Evolutionary conservation across 2,888 invertebrate species (phyloP).

Genomic region (Lasioglossum zephyrum): DNA sequence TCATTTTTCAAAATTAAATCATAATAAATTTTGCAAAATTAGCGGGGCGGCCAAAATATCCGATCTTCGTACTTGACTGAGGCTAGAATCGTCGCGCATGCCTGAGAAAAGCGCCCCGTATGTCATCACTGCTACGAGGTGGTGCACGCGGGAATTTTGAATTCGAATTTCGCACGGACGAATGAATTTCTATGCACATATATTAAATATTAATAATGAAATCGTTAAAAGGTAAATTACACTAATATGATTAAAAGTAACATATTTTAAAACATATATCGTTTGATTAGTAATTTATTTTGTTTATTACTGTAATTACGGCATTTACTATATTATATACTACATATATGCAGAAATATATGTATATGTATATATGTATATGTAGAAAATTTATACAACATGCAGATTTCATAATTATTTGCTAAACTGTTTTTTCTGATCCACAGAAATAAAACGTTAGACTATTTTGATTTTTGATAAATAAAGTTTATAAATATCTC

Average conservation of each 20-base stretch:
- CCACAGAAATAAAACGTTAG: background rate
- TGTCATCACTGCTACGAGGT: no score
- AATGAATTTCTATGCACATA: background rate
- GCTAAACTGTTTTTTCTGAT: background rate
- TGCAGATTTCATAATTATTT: background rate
- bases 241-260: background rate
- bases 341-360: no score
- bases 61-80: no score
- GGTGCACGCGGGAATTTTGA: background rate
- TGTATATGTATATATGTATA: background rate
- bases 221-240: background rate
- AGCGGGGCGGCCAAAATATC: no score
- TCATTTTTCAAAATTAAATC: no score
- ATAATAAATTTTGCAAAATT: no score
- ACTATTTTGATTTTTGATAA: background rate
- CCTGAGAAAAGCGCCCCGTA: no score
- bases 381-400: background rate
- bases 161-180: background rate
- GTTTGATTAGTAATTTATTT: background rate
- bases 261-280: background rate
- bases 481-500: conserved; percentile 4
- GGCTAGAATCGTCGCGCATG: no score
- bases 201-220: background rate
- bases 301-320: background rate
- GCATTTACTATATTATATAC: background rate